A percentile compares a stretch with the other conserved stretches of the same genome.
These are phyloP conservation scores for Callosobruchus maculatus DNA, from an alignment of 2,888 invertebrate species.

Conservation along the genomic window DNA sequence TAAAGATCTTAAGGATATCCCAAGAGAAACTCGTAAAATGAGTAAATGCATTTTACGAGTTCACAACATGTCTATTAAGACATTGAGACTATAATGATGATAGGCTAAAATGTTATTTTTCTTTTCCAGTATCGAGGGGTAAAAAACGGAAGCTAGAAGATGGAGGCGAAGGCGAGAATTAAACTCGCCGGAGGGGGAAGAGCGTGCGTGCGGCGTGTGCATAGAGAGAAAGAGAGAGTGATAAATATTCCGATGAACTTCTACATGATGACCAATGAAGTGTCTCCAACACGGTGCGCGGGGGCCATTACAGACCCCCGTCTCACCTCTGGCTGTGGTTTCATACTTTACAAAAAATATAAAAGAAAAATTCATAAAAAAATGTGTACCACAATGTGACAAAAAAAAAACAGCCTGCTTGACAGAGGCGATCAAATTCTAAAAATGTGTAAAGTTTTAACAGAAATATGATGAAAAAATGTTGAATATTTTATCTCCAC, in stretches of 20 bases:
- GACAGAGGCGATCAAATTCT: not conserved
- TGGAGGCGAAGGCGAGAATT: conserved; percentile 49
- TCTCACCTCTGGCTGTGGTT: conserved; percentile 37
- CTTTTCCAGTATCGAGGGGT: conserved; percentile 57
- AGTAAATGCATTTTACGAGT: too few species aligned
- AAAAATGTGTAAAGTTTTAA: not conserved
- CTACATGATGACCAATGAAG: conserved; percentile 34
- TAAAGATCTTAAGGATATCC: too few species aligned
- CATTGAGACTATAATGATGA: not conserved
- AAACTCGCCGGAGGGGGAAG: conserved; percentile 17
- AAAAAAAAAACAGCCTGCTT: not conserved
- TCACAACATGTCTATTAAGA: too few species aligned
- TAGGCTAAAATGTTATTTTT: conserved; percentile 7
- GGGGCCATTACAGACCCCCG: conserved; percentile 7
- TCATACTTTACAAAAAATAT: conserved; percentile 32
- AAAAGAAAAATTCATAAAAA: conserved; percentile 3
- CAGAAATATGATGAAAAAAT: not conserved
- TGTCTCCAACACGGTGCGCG: conserved; percentile 35
- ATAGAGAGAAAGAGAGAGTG: conserved; percentile 6
- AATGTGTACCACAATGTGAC: not conserved
- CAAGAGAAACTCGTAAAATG: too few species aligned
- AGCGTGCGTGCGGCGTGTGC: conserved; percentile 11
- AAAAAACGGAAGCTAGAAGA: conserved; percentile 72
- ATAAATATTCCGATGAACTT: conserved; percentile 23
- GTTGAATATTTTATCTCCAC: not conserved